Evolutionary conservation across 1,140 invertebrate genomes (phyloP), one percentile per base, ranked within the genome.

Genomic region (Wasmannia auropunctata): DNA sequence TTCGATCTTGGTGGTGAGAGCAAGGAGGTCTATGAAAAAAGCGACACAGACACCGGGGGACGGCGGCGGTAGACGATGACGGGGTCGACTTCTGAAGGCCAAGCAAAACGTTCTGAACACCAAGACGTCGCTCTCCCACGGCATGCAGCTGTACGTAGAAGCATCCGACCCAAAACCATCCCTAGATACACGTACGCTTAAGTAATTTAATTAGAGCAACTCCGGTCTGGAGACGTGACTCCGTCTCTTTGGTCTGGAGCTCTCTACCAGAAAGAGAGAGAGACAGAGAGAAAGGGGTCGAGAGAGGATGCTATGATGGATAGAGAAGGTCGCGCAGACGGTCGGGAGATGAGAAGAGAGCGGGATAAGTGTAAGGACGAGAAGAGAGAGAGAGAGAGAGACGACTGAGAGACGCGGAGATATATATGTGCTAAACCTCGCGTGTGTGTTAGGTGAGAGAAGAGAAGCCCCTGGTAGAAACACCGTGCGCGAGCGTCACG

Each of bases 141-240:
- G 89, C 80, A 67, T 84, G 79, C 88, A 60, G 85, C 81, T 90
- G 60, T 90, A 87, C 72, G 86, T 87, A 87, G 88, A 62, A 81
- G 86, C 89, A 90, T 90, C 75, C 88, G 74, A 87, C 58, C 90
- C 76, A 81, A 90, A 91, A 91, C 90, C 90, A 90, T 91, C 88
- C 87, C 90, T 80, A 85, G 90, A 92, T 93, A 94, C 93, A 93
- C 93, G 93, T 93, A 93, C 93, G 93, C 92, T 94, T 93, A 94
- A 93, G 93, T 94, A 94, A 94, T 94, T 93, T 94, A 94, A 94
- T 94, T 94, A 94, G 93, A 93, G 93, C 92, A 92, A 93, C 92
- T 92, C 93, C 85, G 89, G 91, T 90, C 90, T 91, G 86, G 86
- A 93, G 92, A 94, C 93, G 93, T 94, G 93, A 93, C 93, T 93